Base-by-base conservation (phyloP, 2,888 invertebrate species). In the Cryptophagus acutangulus region DNA sequence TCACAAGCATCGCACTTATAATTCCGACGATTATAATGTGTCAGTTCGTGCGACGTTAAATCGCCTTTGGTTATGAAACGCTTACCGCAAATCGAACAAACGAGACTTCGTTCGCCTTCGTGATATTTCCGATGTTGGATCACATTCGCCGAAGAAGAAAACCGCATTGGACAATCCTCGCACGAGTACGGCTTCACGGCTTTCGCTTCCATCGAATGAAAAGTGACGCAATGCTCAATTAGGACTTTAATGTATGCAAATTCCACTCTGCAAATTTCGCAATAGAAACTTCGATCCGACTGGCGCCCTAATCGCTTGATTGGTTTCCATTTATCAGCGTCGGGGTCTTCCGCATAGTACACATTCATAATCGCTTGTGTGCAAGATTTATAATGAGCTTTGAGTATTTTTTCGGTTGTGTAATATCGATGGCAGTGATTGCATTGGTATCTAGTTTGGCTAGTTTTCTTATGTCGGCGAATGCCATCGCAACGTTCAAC, bases 61-160 rank as follows among this genome's bases (percentile, higher is more conserved):
- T 64, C 63, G 10, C 53, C 53, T 40, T 58, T 60, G 1, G 62
- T 62, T 17, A 60, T 59, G 38, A 57, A 64, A 33, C 71, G 68
- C 58, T 76, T 77, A 3, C 63, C 63, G 40, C 63, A 63, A 38
- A 52, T 55, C 37, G 55, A 56, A 38, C 64, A 63, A 18, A 62
- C 56, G 18, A 60, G 56, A 4, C 45, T 44, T 3, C 64, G 49
- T 17, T 54, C 51, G 8, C 56, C 55, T 10, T 52, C 43, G 40
- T 64, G 64, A 36, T 61, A 61, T 16, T 57, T 48, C 36, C 51
- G 58, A 40, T 64, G 64, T 36, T 60, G 59, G 14, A 55, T 51
- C 10, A 64, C 40, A 36, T 59, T 57, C n/a, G 60, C 51, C 4
- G 58, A 59, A 1, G 60, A 51, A 8, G 51, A 44, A 38, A 63